Conservation (phyloP, 2,797 vertebrate genomes). For the Staurois parvus region DNA sequence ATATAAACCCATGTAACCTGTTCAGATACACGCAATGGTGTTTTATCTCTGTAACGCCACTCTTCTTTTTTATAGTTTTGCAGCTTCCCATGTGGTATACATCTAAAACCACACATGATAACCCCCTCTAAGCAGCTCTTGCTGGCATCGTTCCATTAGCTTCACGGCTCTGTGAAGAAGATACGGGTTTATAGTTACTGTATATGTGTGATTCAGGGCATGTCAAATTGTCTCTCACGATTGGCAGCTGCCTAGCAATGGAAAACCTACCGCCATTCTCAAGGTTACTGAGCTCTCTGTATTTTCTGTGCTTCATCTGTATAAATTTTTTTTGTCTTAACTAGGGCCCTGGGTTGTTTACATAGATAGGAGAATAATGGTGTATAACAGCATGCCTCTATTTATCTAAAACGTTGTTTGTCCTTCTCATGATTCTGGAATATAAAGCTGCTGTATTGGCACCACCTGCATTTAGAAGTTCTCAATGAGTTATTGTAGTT, state of each 20-base stretch:
- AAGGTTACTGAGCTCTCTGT: constrained; percentile 62
- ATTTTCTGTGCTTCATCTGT: constrained; percentile 47
- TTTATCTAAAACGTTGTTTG: not conserved
- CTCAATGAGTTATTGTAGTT: not conserved
- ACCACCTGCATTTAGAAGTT: not conserved
- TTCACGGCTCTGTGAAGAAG: not conserved
- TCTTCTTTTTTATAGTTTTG: not conserved
- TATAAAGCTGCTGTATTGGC: not conserved
- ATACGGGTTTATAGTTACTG: not conserved
- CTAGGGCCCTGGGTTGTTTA: constrained; percentile 45
- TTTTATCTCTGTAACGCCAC: no score
- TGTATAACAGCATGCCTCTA: not conserved
- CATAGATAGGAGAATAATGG: not conserved
- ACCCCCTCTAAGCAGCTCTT: not conserved
- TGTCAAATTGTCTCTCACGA: constrained; percentile 49
- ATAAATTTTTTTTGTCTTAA: constrained; percentile 31
- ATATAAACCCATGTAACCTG: no score
- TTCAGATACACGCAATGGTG: no score
- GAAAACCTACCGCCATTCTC: constrained; percentile 43
- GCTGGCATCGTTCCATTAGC: not conserved
- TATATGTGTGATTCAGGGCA: constrained; percentile 12
- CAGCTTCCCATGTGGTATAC: not conserved
- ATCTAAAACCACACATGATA: not conserved
- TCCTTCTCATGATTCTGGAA: not conserved
- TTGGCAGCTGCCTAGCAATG: constrained; percentile 33